Conservation (phyloP, 2,797 vertebrate genomes). For the Mallotus villosus region DNA sequence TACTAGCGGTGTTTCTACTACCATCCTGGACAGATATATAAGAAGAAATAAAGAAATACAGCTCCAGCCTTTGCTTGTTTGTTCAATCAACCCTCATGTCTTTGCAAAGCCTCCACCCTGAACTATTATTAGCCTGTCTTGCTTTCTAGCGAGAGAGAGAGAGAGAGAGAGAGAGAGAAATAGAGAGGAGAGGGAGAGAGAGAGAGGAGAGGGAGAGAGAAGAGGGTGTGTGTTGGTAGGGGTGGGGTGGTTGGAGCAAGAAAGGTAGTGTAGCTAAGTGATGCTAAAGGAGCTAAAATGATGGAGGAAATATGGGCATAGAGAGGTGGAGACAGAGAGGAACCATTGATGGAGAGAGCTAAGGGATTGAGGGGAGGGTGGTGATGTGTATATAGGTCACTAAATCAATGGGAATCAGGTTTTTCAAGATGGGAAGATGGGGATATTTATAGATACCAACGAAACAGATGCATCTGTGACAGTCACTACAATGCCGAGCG, state of each 20-base stretch:
- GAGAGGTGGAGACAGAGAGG: conserved; percentile 29
- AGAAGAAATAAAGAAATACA: conserved; percentile 43
- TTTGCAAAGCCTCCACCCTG: conserved; percentile 55
- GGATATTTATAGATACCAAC: conserved; percentile 75
- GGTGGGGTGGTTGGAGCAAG: conserved; percentile 26
- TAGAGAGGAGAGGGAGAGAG: background rate
- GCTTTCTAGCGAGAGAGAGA: conserved; percentile 55
- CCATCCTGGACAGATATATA: conserved; percentile 46
- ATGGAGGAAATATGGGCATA: conserved; percentile 42
- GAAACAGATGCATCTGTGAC: conserved; percentile 71
- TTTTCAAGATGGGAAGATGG: conserved; percentile 70
- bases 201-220: background rate
- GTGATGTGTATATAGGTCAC: conserved; percentile 79
- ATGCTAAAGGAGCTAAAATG: conserved; percentile 42
- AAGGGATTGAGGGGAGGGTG: conserved; percentile 47
- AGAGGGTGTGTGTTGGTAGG: background rate
- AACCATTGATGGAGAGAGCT: conserved; percentile 55
- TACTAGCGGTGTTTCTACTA: background rate
- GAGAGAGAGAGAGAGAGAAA: conserved; percentile 12
- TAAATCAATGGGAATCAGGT: conserved; percentile 84
- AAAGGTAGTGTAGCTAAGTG: conserved; percentile 40
- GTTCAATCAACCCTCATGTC: conserved; percentile 58
- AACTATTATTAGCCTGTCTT: conserved; percentile 72
- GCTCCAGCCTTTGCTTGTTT: conserved; percentile 42
- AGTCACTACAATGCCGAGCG: conserved; percentile 57